Evolutionary conservation across 2,888 invertebrate genomes (phyloP).

Genomic region (Xanthia togata): DNA sequence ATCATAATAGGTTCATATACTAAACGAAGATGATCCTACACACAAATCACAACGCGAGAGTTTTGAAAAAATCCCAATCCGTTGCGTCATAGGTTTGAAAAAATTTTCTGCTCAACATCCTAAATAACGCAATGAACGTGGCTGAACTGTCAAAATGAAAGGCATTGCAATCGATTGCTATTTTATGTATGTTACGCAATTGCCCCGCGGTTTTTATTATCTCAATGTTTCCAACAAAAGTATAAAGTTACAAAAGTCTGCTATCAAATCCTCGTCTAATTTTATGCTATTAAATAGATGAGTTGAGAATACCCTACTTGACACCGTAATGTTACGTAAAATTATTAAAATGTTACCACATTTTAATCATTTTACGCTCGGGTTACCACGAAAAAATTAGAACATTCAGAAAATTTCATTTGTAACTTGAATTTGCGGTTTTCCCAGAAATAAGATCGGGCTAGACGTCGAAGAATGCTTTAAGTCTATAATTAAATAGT

Average conservation of each 20-base stretch:
- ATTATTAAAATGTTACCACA: too few relatives aligned
- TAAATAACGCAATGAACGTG: neutral
- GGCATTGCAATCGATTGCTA: neutral
- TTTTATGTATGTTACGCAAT: neutral
- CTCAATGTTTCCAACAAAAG: neutral
- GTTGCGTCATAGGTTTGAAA: neutral
- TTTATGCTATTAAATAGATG: conserved; percentile 17
- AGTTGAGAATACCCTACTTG: neutral
- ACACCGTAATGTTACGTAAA: neutral
- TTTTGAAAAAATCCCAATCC: neutral
- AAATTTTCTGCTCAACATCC: neutral
- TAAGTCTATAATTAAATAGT: neutral
- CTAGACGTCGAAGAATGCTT: neutral
- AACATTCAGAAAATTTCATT: conserved; percentile 6
- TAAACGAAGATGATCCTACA: neutral
- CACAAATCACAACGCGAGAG: neutral
- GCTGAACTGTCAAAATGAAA: neutral
- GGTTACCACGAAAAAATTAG: conserved; percentile 1
- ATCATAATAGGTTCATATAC: neutral
- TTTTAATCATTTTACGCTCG: conserved; percentile 31
- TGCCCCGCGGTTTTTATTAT: neutral
- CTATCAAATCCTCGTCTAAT: conserved; percentile 1
- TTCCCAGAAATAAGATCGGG: neutral
- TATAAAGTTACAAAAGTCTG: neutral
- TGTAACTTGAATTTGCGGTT: neutral